Conservation (phyloP, 2,888 invertebrate species). For the Andricus quercusramuli region DNA sequence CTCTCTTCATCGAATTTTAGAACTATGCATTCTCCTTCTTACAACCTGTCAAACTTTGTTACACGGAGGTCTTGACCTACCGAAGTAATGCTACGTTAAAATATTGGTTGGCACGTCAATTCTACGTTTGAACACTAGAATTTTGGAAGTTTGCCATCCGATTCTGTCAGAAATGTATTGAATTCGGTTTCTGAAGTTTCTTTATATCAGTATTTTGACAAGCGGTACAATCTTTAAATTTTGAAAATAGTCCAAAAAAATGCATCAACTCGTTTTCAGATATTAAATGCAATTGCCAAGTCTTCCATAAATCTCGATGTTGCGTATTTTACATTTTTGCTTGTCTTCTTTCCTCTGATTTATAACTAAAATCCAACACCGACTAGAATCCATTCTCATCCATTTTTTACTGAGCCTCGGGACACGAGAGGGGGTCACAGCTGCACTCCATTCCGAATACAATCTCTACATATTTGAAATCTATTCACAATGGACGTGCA, state of each 20-base stretch:
- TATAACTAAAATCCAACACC: conserved; percentile 20
- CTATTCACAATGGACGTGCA: conserved; percentile 60
- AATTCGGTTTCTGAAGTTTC: conserved; percentile 1
- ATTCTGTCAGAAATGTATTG: neutral
- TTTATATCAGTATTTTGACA: conserved; percentile 4
- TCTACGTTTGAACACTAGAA: neutral
- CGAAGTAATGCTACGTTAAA: neutral
- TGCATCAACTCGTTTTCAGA: neutral
- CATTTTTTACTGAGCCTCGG: conserved; percentile 28
- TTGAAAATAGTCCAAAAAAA: neutral
- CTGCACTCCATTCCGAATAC: conserved; percentile 72
- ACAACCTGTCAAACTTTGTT: conserved; percentile 18
- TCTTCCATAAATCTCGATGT: neutral
- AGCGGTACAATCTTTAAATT: neutral
- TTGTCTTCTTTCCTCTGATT: conserved; percentile 15
- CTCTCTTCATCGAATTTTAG: neutral
- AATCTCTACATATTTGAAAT: conserved; percentile 75
- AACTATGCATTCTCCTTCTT: neutral
- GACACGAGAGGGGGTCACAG: conserved; percentile 61
- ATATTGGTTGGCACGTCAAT: conserved; percentile 22
- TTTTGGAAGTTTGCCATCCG: conserved; percentile 27
- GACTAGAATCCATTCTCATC: conserved; percentile 13
- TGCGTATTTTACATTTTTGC: neutral
- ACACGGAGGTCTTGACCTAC: conserved; percentile 1
- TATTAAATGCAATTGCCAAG: neutral